phyloP scores from a whole-genome alignment of 2,797 vertebrate species.

The Erethizon dorsatum region DNA sequence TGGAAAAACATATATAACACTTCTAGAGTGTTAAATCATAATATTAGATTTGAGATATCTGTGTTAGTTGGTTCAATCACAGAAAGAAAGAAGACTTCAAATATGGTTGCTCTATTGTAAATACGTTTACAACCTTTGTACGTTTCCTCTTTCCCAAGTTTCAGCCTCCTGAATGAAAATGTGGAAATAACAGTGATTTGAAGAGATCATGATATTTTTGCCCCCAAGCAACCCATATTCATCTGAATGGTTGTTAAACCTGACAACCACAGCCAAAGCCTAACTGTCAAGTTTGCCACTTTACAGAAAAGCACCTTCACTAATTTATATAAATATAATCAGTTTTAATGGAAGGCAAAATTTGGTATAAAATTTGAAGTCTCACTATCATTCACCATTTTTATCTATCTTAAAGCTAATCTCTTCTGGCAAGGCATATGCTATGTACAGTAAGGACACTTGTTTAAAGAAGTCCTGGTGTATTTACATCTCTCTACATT shows the following conservation, averaged over 20 bases:
- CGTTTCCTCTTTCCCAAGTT: background rate
- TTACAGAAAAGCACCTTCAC: background rate
- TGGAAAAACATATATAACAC: background rate
- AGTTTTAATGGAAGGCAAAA: slow-evolving; percentile 39
- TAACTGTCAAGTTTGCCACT: background rate
- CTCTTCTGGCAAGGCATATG: background rate
- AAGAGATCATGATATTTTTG: slow-evolving; percentile 5
- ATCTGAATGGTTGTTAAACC: slow-evolving; percentile 52
- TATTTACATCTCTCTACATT: background rate
- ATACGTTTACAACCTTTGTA: background rate
- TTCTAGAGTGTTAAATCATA: background rate
- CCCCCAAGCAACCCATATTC: background rate
- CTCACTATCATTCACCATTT: background rate
- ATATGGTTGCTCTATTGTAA: background rate
- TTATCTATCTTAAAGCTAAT: slow-evolving; percentile 13
- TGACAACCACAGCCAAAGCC: background rate
- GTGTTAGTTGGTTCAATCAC: background rate
- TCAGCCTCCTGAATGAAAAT: slow-evolving; percentile 35
- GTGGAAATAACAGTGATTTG: slow-evolving; percentile 60
- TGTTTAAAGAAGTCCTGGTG: background rate
- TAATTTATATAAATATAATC: slow-evolving; percentile 50
- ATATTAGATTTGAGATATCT: background rate
- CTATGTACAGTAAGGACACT: background rate
- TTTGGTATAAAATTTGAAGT: slow-evolving; percentile 38
- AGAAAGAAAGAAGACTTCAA: background rate